Evolutionary conservation across 2,888 invertebrate genomes (phyloP), one percentile per base, ranked within the genome.

Genomic region (Teleiodes luculella): DNA sequence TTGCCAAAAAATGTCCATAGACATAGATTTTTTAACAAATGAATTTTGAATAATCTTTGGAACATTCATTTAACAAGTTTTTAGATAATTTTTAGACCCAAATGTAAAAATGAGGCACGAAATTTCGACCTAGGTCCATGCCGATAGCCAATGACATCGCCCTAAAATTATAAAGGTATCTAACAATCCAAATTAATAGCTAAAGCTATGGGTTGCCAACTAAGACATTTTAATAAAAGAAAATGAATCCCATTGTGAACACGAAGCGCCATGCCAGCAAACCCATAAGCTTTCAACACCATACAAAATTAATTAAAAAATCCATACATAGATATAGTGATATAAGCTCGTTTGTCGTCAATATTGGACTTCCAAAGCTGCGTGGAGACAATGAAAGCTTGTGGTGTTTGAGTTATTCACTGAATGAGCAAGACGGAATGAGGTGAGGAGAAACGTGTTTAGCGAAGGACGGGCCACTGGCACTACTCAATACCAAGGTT

Each of bases 281-380:
- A 86, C 86, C 86, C 87, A 85, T 68, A 87, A 86, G 87, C 87
- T 86, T 84, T 85, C 86, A 83, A 73, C 53, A 56, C 55, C 55
- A 55, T 52, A 48, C 14, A 51, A 14, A 71, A 68, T 70, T 41
- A 28, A 24, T 24, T 51, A 67, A 66, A 24, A 43, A 43, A 24
- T 43, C 43, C 43, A 43, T 43, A 43, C 43, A 43, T 43, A 43
- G 13, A 43, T 43, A 43, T 10, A 46, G 30, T 16, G 31, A 30
- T 59, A 57, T 31, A 55, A 67, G 64, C 68, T 61, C 58, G 62
- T 70, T 61, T n/a, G 68, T 66, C 52, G 79, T 86, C 88, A 88
- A 87, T 87, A 88, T 87, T 87, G 88, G 88, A 89, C 88, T 80
- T 76, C 73, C 65, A 66, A 75, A 80, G 74, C 71, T 62, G 61